Evolutionary conservation across 1,140 invertebrate genomes (phyloP).

Genomic region (Thalassaphorura encarpata): DNA sequence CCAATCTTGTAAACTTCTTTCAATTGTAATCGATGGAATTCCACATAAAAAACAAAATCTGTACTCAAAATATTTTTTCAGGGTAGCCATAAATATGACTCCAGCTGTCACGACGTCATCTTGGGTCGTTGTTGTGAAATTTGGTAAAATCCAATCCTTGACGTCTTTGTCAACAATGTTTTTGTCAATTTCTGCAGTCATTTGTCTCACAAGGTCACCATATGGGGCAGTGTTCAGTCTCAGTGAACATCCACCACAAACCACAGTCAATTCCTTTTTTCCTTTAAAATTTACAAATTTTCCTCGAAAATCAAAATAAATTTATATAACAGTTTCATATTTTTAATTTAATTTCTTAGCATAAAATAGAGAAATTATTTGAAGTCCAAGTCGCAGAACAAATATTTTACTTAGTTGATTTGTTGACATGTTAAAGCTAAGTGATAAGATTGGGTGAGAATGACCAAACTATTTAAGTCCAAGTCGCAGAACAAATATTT

Average conservation of each 20-base stretch:
- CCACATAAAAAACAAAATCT: slow-evolving; percentile 9
- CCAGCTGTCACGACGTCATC: slow-evolving; percentile 5
- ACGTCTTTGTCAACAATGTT: slow-evolving; percentile 5
- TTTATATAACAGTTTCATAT: no score
- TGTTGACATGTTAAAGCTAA: no score
- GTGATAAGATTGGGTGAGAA: no score
- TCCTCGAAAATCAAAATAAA: no score
- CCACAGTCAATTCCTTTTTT: slow-evolving; percentile 8
- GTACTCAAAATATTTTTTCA: slow-evolving; percentile 23
- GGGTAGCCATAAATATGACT: slow-evolving; percentile 17
- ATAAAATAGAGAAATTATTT: slow-evolving; percentile 25
- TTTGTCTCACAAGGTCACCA: background rate
- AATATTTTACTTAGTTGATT: no score
- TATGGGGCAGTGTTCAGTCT: background rate
- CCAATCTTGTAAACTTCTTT: slow-evolving; percentile 13
- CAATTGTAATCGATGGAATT: slow-evolving; percentile 17
- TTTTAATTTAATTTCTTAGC: slow-evolving; percentile 4
- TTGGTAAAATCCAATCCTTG: slow-evolving; percentile 10
- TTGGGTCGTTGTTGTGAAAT: slow-evolving; percentile 10
- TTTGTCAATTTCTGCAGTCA: slow-evolving; percentile 6
- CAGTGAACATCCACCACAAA: background rate
- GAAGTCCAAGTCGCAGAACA: no score
- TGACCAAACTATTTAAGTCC: no score
- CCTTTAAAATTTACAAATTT: slow-evolving; percentile 19
- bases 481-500: no score